Evolutionary conservation across 1,140 invertebrate genomes (phyloP).

Genomic region (Muscidifurax raptorellus): DNA sequence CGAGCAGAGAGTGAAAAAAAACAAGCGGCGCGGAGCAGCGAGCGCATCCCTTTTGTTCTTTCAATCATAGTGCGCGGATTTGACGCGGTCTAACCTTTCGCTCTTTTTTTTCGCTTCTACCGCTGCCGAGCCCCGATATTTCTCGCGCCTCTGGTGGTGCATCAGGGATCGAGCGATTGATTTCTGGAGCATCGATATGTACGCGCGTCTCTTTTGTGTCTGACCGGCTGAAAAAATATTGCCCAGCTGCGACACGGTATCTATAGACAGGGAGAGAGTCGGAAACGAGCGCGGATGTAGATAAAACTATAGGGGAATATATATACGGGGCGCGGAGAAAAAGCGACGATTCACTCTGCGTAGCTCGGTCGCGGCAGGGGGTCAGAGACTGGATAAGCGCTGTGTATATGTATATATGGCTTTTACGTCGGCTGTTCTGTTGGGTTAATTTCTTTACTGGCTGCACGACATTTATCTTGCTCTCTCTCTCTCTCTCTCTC

Average conservation of each 20-base stretch:
- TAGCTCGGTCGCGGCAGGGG: not conserved
- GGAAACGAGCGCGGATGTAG: not conserved
- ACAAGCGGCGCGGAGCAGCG: not conserved
- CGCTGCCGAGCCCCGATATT: not conserved
- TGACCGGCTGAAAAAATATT: conserved; percentile 12
- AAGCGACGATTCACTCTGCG: not conserved
- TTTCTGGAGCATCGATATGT: conserved; percentile 13
- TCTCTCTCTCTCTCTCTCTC: no score
- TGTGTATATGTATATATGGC: not conserved
- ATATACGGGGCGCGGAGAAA: not conserved
- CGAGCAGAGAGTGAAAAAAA: not conserved
- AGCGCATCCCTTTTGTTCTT: conserved; percentile 17
- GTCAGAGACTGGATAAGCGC: not conserved
- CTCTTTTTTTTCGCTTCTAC: not conserved
- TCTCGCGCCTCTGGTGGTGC: not conserved
- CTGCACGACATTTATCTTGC: not conserved
- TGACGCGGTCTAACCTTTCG: not conserved
- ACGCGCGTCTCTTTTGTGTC: not conserved
- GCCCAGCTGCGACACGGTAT: not conserved
- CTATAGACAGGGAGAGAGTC: not conserved
- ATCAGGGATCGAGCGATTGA: conserved; percentile 13
- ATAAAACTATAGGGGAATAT: conserved; percentile 1
- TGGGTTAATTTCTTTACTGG: not conserved
- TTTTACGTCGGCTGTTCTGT: not conserved
- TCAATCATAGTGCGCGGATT: conserved; percentile 24